Evolutionary conservation across 2,113 vertebrate species (phyloP), one percentile per base, ranked within the genome.

Genomic region (Tyrannus savana): DNA sequence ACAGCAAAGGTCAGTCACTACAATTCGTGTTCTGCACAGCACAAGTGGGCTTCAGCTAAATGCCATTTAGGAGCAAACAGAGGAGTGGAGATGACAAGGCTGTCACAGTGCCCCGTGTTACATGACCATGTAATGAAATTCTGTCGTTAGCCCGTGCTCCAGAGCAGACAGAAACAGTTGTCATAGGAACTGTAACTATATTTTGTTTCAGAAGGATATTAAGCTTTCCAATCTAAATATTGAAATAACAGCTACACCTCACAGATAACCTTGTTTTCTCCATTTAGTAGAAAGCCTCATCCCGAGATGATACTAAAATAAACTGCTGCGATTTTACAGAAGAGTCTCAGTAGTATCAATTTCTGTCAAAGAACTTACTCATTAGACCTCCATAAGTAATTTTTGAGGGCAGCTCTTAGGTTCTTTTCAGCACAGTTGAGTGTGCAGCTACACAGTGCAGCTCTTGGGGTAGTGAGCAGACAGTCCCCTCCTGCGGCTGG

Each of bases 131-230:
- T 90, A 90, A 94, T 84, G 84, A 96, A 94, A 87, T 19, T 6
- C 83, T 81, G 4, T 68, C 7, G 0, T 94, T 87, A 93, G 80
- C 21, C 86, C 73, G 6, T 63, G 80, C 83, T 87, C 73, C 76
- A 53, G 66, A 89, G 88, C 35, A 67, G 50, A 94, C 31, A 52
- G 37, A 60, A 80, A 68, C n/a, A 95, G 96, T 95, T 97, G 96
- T 97, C 96, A 94, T 95, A 96, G 96, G 96, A 97, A 96, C 92
- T 53, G 86, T 33, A 77, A 78, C 90, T 94, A 16, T 68, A 52
- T 81, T 94, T 84, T 78, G 41, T 92, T 73, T 59, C 44, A 4
- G 52, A 71, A 88, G 68, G 71, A 68, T 14, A 2, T 73, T 59
- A 92, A 84, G 79, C 74, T 75, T 89, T 90, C 50, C 80, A 49